A percentile compares a stretch with the other conserved stretches of the same genome.
These are phyloP conservation scores for Notamacropus eugenii DNA, from an alignment of 2,797 vertebrate species.

Conservation along the genomic window DNA sequence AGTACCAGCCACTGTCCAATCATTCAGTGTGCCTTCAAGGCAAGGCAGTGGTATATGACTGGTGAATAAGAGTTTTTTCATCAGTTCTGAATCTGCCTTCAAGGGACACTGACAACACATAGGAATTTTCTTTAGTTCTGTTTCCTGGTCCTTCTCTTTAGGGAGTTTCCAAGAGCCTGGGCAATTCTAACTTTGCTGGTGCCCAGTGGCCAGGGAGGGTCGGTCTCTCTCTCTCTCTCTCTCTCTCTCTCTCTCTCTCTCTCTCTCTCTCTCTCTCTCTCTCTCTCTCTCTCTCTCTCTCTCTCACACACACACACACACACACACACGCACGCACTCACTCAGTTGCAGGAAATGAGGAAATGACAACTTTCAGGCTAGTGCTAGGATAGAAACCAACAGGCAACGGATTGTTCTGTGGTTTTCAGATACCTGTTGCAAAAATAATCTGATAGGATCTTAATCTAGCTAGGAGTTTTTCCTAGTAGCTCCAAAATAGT, in stretches of 20 bases:
- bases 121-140: neutral
- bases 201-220: neutral
- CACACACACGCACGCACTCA: neutral
- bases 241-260: too few species aligned
- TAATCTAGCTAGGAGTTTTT: slow-evolving; percentile 2
- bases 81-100: neutral
- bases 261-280: too few species aligned
- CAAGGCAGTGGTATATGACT: neutral
- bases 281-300: too few species aligned
- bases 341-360: neutral
- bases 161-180: neutral
- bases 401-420: neutral
- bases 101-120: neutral
- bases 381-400: neutral
- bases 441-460: neutral
- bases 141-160: neutral
- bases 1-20: neutral
- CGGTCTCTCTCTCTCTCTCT: too few species aligned
- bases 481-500: neutral
- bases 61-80: neutral
- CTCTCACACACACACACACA: neutral
- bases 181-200: neutral
- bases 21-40: too few species aligned
- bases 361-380: neutral
- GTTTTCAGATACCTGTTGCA: neutral